Conservation (phyloP, 2,888 invertebrate species). For the Idaea aversata region DNA sequence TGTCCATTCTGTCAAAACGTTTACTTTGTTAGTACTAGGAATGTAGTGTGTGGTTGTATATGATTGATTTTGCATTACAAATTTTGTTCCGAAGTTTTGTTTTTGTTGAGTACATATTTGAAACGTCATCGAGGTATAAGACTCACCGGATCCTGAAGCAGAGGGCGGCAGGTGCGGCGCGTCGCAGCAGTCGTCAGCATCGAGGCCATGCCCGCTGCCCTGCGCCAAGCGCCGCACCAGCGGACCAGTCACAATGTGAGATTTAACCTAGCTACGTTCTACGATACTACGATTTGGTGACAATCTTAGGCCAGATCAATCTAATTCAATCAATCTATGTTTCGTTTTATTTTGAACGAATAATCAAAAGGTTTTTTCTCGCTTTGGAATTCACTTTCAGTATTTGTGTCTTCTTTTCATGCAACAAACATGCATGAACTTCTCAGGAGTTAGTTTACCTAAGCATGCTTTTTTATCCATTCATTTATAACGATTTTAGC, state of each 20-base stretch:
- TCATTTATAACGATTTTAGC: slow-evolving; percentile 3
- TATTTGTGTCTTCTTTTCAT: slow-evolving; percentile 43
- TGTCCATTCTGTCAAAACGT: slow-evolving; percentile 67
- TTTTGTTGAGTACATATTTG: slow-evolving; percentile 15
- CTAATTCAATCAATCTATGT: not conserved
- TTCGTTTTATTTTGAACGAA: not conserved
- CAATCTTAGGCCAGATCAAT: not conserved
- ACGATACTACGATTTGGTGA: slow-evolving; percentile 38
- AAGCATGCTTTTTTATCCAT: slow-evolving; percentile 1
- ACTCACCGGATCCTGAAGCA: slow-evolving; percentile 74
- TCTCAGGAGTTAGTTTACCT: slow-evolving; percentile 17
- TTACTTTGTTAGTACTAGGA: slow-evolving; percentile 40
- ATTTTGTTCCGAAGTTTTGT: slow-evolving; percentile 17
- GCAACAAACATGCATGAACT: slow-evolving; percentile 64
- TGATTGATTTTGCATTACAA: not conserved
- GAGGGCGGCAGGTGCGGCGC: slow-evolving; percentile 76
- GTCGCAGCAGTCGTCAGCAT: slow-evolving; percentile 78
- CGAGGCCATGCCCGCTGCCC: slow-evolving; percentile 76
- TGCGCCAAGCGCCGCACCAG: slow-evolving; percentile 80
- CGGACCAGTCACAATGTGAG: slow-evolving; percentile 80
- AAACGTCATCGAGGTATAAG: not conserved
- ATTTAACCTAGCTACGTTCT: slow-evolving; percentile 75
- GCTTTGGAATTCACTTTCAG: slow-evolving; percentile 8
- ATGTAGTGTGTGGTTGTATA: slow-evolving; percentile 15
- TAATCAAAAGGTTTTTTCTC: not conserved